Evolutionary conservation across 2,888 invertebrate species (phyloP), one percentile per base, ranked within the genome.

Genomic region (Tenodera sinensis): DNA sequence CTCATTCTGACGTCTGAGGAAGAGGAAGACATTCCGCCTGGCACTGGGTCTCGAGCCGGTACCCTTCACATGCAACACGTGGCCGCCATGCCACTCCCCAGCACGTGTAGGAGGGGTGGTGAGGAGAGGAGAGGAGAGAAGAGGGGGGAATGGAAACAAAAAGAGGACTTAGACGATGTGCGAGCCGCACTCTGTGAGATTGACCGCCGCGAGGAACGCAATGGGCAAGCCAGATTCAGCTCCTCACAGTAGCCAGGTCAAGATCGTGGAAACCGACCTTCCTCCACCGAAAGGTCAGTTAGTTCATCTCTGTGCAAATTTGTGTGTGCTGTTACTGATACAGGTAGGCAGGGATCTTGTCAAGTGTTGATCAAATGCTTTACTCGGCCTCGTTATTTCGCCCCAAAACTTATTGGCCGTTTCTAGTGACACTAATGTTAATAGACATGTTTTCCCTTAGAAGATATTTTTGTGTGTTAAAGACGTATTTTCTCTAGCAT

Each of bases 201-300:
- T 71, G 54, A 71, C 54, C 54, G 54, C 54, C 54, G 54, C 54
- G 85, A 85, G 34, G 42, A 34, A 27, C 42, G 42, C 34, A 42
- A 28, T 54, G 28, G 85, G 47, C 85, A 85, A 34, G 47, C 85
- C 27, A 54, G 42, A 20, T 42, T 54, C 85, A 47, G 4, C 83
- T n/a, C 83, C 34, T 42, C 28, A 83, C 88, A 83, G 83, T 83
- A 88, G 88, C 83, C 83, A 83, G 83, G 88, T 42, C 83, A 88
- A 42, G 83, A 83, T 88, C 83, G 88, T 88, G 47, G 83, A 88
- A n/a, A 34, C 4, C n/a, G 88, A 88, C n/a, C 42, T 88, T 27
- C 83, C 28, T 54, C 88, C 27, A 14, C 88, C 88, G n/a, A 83
- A 88, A 83, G 88, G 88, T 88, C 9, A 54, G 30, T 27, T 83